These are phyloP conservation scores for Clarias platycephalus DNA, from an alignment of 2,797 vertebrate species.

Conservation along the genomic window DNA sequence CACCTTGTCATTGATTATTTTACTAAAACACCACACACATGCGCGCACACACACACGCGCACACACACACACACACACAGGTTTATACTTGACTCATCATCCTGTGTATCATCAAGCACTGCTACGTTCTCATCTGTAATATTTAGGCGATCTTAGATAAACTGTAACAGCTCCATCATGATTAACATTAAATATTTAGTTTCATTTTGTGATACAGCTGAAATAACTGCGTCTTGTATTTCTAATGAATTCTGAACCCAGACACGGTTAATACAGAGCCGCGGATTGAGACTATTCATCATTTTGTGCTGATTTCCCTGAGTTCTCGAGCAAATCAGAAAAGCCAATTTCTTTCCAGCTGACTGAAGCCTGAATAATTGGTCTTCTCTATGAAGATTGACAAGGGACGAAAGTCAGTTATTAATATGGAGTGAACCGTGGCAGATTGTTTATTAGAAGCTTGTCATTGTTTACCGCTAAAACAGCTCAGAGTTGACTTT, in stretches of 20 bases:
- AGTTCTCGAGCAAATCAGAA: slow-evolving; percentile 58
- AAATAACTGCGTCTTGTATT: slow-evolving; percentile 8
- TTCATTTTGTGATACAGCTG: neutral
- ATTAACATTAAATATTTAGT: neutral
- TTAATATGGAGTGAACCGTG: slow-evolving; percentile 76
- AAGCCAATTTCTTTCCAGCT: slow-evolving; percentile 72
- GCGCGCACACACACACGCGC: neutral
- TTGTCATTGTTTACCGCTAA: slow-evolving; percentile 75
- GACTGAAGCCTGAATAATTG: slow-evolving; percentile 76
- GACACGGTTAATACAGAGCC: slow-evolving; percentile 35
- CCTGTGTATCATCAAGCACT: neutral
- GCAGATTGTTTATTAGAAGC: slow-evolving; percentile 79
- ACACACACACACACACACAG: neutral
- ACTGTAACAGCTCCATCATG: neutral
- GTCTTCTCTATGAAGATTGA: slow-evolving; percentile 77
- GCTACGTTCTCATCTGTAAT: neutral
- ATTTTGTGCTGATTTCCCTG: slow-evolving; percentile 56
- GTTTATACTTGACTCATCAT: neutral
- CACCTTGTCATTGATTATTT: neutral
- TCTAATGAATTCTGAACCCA: slow-evolving; percentile 22
- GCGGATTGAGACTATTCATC: slow-evolving; percentile 43
- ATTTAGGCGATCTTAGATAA: neutral
- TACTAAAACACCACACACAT: neutral
- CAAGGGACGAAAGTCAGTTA: slow-evolving; percentile 76
- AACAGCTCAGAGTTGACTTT: slow-evolving; percentile 69